Evolutionary conservation across 1,140 invertebrate species (phyloP).

Genomic region (Sesamia nonagrioides): DNA sequence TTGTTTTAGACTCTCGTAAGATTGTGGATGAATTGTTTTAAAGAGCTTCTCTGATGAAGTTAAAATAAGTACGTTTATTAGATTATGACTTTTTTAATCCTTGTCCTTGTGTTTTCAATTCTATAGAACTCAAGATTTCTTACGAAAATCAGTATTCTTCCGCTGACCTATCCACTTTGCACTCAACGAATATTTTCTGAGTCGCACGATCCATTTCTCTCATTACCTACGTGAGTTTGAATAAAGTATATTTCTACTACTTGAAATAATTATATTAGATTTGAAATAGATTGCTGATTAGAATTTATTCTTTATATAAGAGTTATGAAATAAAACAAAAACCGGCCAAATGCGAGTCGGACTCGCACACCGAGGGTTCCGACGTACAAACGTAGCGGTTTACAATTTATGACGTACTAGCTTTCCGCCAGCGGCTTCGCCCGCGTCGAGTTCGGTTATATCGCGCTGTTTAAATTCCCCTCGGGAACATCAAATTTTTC

Average conservation of each 20-base stretch:
- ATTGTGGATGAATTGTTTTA: background rate
- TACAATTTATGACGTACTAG: too few species aligned
- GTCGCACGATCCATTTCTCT: background rate
- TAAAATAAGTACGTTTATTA: too few species aligned
- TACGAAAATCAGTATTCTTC: background rate
- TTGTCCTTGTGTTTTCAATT: background rate
- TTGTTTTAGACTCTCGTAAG: background rate
- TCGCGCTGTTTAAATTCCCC: too few species aligned
- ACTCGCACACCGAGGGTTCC: too few species aligned
- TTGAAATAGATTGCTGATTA: background rate
- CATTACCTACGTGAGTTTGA: background rate
- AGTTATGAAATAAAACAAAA: too few species aligned
- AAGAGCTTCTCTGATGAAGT: background rate
- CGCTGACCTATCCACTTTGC: background rate
- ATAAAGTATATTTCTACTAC: background rate
- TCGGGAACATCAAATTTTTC: too few species aligned
- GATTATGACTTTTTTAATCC: too few species aligned
- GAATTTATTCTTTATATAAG: too few species aligned
- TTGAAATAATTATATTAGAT: background rate
- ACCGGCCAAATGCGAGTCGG: too few species aligned
- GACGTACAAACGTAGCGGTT: too few species aligned
- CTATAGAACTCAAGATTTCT: background rate
- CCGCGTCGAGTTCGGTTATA: too few species aligned
- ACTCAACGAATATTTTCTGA: background rate
- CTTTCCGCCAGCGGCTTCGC: too few species aligned